phyloP scores from a whole-genome alignment of 1,140 invertebrate genomes.

The Trigoniulus corallinus region DNA sequence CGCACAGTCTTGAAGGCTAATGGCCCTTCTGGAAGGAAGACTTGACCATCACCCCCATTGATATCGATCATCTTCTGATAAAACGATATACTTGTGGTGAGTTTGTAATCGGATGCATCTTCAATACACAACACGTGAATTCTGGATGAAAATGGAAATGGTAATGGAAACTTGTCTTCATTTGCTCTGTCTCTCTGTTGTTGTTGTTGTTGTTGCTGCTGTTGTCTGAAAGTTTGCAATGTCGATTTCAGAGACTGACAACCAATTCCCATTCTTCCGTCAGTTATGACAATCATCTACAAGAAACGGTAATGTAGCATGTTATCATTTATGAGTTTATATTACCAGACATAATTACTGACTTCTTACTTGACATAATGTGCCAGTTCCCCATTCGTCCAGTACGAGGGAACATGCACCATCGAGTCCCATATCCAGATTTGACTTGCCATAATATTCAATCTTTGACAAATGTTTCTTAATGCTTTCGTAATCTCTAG shows the following conservation, averaged over 20 bases:
- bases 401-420: conserved; percentile 55
- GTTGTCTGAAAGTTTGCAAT: conserved; percentile 10
- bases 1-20: conserved; percentile 39
- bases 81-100: conserved; percentile 24
- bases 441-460: conserved; percentile 68
- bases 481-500: conserved; percentile 63
- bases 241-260: conserved; percentile 33
- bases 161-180: conserved; percentile 38
- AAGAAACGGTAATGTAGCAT: conserved; percentile 24
- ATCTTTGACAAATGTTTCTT: conserved; percentile 49
- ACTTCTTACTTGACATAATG: conserved; percentile 32
- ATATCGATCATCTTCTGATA: conserved; percentile 37
- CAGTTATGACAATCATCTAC: conserved; percentile 64
- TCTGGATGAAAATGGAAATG: conserved; percentile 64
- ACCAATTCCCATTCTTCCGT: conserved; percentile 55
- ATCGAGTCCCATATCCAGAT: conserved; percentile 53
- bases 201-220: conserved; percentile 6
- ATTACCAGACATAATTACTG: neutral
- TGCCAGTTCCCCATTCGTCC: conserved; percentile 67
- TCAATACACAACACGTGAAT: conserved; percentile 52
- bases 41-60: conserved; percentile 42
- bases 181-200: conserved; percentile 10
- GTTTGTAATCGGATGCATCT: conserved; percentile 21
- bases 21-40: conserved; percentile 41
- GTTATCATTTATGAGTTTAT: neutral